Base-by-base conservation (phyloP, 2,888 invertebrate genomes). In the Tuta absoluta region DNA sequence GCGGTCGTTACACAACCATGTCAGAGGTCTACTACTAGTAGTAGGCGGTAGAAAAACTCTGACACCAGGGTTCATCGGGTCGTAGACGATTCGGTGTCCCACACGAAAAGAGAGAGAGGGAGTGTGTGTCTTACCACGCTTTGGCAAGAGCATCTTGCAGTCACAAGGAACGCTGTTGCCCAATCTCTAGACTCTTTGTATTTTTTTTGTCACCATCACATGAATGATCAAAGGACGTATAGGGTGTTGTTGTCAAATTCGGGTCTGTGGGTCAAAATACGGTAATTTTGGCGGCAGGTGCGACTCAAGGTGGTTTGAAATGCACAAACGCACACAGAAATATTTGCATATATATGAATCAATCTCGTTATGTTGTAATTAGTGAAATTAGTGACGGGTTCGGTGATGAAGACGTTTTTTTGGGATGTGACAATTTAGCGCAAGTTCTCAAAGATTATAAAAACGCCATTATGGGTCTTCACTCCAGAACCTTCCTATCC, bases 261-360 rank as follows among this genome's bases (percentile, higher is more conserved):
- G 58, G 66, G 67, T 68, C 66, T 68, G 49, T 67, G 63, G 69
- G 69, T 69, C 71, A 64, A 59, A 19, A 48, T 69, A 68, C 71
- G 67, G 69, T 71, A 65, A 28, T 66, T 63, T 67, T 66, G 60
- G 58, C 33, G 57, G 58, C 65, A 66, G 66, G 61, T 67, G 65
- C 28, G 11, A 14, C 56, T 21, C 53, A 64, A 61, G 56, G 64
- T 63, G 58, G 10, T 17, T 5, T 49, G 4, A 17, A 7, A 2
- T 59, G 45, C 45, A 24, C 60, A 45, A 45, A 58, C 45, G 17
- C 60, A 45, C 24, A 58, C 38, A 38, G 1, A 21, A 11, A 23
- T 17, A 60, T 60, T 60, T 45, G 37, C 41, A 41, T 23, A 23
- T 24, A 56, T 41, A 60, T 60, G 45, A 45, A 60, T 60, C 45